Evolutionary conservation across 2,113 vertebrate species (phyloP), one percentile per base, ranked within the genome.

Genomic region (Apeltes quadracus): DNA sequence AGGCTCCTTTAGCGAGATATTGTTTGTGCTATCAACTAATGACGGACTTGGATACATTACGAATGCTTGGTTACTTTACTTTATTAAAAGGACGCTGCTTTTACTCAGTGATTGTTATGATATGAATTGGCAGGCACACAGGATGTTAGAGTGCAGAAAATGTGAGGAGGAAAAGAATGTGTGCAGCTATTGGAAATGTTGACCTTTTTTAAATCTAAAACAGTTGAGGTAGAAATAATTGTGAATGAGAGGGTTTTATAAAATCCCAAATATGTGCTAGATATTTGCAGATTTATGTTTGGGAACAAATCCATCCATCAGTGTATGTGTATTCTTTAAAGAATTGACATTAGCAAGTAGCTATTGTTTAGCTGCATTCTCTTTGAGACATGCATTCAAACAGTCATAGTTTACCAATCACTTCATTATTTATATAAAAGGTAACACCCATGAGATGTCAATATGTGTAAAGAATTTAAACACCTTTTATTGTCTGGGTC

Each of bases 401-500:
- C 22, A 32, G 55, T n/a, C 16, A 53, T 9, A 43, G 64, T 63
- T 46, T 23, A 22, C 22, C 9, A 43, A 29, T 66, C 48, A 48
- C 55, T 25, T 59, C 20, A 22, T 69, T 57, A 59, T 64, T 55
- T 61, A 25, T 51, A 48, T 57, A 23, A 53, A 32, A 69, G 46
- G 15, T 56, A 41, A 66, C 18, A 25, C 2, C 29, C 32, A 5
- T 25, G 29, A 54, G n/a, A 56, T 61, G 14, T 41, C 3, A 61
- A 41, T 43, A 54, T 12, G 27, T 51, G 5, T 5, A 41, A 32
- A 11, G 15, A 48, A 69, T 72, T 61, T 39, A 75, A 69, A 72
- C 46, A 43, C 9, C 41, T 66, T 67, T 85, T 22, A 76, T 67
- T 65, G 74, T 74, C 57, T 79, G 53, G 65, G 36, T 56, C 58